phyloP scores from a whole-genome alignment of 2,888 invertebrate genomes.

The Harpagoxenus sublaevis region DNA sequence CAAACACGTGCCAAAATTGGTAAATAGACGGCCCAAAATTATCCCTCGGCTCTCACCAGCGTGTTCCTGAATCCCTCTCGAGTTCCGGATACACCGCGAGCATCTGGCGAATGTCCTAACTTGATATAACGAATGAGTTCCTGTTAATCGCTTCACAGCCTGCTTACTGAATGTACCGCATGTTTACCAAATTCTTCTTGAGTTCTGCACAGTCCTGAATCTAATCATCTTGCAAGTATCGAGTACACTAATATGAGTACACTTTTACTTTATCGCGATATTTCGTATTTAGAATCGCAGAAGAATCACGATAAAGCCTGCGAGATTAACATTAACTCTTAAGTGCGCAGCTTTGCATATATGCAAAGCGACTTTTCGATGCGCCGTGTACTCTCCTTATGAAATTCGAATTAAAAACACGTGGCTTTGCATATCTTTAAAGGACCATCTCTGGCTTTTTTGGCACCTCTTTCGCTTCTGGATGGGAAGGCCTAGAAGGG shows the following conservation, averaged over 20 bases:
- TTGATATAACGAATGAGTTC: background rate
- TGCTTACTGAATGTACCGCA: background rate
- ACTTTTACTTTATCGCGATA: background rate
- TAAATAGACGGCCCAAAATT: constrained; percentile 77
- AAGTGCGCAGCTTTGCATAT: too few species aligned
- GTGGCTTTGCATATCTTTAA: too few species aligned
- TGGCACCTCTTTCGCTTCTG: too few species aligned
- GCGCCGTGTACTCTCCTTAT: too few species aligned
- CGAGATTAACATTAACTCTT: background rate
- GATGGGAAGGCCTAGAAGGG: too few species aligned
- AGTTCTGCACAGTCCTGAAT: background rate
- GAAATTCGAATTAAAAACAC: too few species aligned
- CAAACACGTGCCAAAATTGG: constrained; percentile 93
- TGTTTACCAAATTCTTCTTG: background rate
- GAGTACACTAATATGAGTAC: background rate
- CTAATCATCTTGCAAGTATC: constrained; percentile 13
- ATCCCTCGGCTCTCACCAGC: background rate
- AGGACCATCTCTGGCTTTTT: too few species aligned
- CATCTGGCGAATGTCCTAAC: background rate
- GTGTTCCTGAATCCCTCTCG: background rate
- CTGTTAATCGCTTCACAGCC: background rate
- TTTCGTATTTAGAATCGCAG: background rate
- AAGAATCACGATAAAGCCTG: background rate
- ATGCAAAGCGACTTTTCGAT: too few species aligned
- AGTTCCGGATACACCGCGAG: background rate